Conservation (phyloP, 2,113 vertebrate species). For the Zosterops hypoxanthus region DNA sequence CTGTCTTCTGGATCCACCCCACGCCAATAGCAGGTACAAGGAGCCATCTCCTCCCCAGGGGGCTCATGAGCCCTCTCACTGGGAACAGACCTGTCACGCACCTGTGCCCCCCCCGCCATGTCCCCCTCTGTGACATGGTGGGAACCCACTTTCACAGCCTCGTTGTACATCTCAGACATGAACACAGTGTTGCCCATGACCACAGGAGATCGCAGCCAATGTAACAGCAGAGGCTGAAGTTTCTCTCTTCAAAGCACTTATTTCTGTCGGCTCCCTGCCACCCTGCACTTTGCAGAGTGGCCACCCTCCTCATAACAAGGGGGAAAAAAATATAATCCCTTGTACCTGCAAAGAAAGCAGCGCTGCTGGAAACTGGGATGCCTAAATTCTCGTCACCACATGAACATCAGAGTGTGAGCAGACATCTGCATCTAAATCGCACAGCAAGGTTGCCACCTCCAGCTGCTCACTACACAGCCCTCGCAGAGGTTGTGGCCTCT, state of each 20-base stretch:
- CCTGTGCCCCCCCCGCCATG: background rate
- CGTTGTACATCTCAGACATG: background rate
- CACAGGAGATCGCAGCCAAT: background rate
- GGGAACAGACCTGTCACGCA: background rate
- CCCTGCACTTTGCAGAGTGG: background rate
- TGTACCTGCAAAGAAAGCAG: conserved; percentile 9
- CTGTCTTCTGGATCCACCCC: conserved; percentile 82
- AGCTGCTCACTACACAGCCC: conserved; percentile 37
- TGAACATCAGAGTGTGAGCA: conserved; percentile 40
- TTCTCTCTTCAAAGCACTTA: background rate
- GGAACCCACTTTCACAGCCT: conserved; percentile 2
- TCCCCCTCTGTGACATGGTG: background rate
- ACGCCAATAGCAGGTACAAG: conserved; percentile 73
- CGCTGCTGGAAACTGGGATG: conserved; percentile 5
- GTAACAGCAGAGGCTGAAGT: background rate
- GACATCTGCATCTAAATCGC: conserved; percentile 53
- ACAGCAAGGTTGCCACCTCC: conserved; percentile 26
- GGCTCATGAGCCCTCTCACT: background rate
- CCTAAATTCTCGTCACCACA: background rate
- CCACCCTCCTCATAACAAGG: background rate
- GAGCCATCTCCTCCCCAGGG: background rate
- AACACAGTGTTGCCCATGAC: background rate
- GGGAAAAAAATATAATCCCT: background rate
- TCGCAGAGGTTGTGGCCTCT: conserved; percentile 36
- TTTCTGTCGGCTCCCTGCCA: background rate